Evolutionary conservation across 2,888 invertebrate species (phyloP), one percentile per base, ranked within the genome.

Genomic region (Archips crataeganus): DNA sequence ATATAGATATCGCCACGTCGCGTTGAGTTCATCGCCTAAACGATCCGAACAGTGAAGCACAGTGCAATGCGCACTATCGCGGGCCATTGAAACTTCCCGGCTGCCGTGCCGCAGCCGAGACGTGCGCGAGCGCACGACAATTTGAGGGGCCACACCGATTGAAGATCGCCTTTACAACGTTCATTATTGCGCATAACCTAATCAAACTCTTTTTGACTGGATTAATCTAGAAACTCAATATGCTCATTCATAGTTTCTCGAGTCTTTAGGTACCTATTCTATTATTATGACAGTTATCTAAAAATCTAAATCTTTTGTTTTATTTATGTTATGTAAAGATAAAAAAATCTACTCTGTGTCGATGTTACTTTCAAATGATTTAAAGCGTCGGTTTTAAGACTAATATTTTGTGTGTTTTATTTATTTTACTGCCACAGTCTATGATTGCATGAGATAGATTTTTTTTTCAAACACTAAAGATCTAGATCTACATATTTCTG

Each of bases 1-100:
- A 65, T 65, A 64, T 45, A 70, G 64, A 74, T 70, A 60, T 60
- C 51, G 73, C 64, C 64, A 87, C 84, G 83, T 81, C 81, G 78
- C 79, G 82, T 84, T 90, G 90, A 90, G 88, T 87, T 91, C 90
- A 90, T 90, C 90, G 88, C 87, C 82, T 84, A 87, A 90, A 87
- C 86, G 83, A 85, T 83, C 79, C 79, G 79, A 77, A 71, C 74
- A 57, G 73, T 65, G 63, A 39, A 60, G 65, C 75, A 69, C 62
- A 59, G 49, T 64, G 79, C 78, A 78, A 76, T 81, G 79, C 80
- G 79, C 76, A 79, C 77, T 75, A 81, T 80, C 81, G 79, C 76
- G 79, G 80, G 74, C 84, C 84, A 88, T 87, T 85, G 85, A 83
- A 83, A 81, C 82, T 79, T 79, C 79, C 64, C 65, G 75, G 76